Conservation (phyloP, 1,140 invertebrate genomes). For the Atta texana region DNA sequence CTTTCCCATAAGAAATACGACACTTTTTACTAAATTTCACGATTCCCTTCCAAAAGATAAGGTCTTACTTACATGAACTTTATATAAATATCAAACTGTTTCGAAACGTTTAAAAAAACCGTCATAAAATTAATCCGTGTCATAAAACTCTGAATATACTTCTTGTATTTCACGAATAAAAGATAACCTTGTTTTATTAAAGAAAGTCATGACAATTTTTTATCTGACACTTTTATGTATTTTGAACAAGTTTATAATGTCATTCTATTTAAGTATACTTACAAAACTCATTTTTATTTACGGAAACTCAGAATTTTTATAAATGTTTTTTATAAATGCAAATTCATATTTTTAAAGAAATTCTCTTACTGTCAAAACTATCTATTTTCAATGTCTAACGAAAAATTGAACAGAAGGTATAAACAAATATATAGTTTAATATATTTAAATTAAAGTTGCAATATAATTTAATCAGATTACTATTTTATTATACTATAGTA, state of each 20-base stretch:
- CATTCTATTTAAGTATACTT: background rate
- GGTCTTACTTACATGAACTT: constrained; percentile 15
- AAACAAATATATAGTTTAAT: background rate
- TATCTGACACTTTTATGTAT: background rate
- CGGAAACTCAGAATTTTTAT: background rate
- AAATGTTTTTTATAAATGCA: background rate
- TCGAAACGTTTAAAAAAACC: constrained; percentile 15
- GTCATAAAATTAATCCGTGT: constrained; percentile 29
- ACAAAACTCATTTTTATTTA: background rate
- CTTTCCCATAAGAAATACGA: background rate
- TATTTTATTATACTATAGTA: constrained; percentile 27
- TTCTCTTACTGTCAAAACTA: background rate
- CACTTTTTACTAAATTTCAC: background rate
- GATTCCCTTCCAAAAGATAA: background rate
- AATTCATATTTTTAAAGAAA: background rate
- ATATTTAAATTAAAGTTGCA: too few species aligned
- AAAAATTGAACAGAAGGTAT: background rate
- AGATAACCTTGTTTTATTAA: background rate
- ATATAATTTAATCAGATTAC: background rate
- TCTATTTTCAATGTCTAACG: background rate
- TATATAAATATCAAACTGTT: constrained; percentile 10
- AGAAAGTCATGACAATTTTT: constrained; percentile 4
- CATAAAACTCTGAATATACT: constrained; percentile 12
- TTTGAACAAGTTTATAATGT: background rate
- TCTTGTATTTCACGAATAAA: constrained; percentile 29